A percentile compares a stretch with the other conserved stretches of the same genome.
These are phyloP conservation scores for Drosophila rufa DNA, from an alignment of 1,140 invertebrate genomes.

Conservation along the genomic window DNA sequence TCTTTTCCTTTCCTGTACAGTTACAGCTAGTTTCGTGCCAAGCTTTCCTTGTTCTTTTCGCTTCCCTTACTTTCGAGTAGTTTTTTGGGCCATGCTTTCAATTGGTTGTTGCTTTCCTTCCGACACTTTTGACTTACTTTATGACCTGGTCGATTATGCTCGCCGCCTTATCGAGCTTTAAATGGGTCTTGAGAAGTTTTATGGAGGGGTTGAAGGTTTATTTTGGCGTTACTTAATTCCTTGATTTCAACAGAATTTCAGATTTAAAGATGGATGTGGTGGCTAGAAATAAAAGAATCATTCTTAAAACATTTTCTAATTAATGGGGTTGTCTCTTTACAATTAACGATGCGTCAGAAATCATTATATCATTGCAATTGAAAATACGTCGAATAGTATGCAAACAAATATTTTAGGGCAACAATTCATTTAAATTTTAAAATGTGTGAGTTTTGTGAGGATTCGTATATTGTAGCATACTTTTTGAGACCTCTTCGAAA, in stretches of 20 bases:
- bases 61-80: constrained; percentile 44
- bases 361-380: neutral
- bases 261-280: neutral
- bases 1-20: constrained; percentile 59
- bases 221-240: neutral
- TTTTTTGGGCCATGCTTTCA: constrained; percentile 74
- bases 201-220: constrained; percentile 5
- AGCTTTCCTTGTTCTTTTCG: constrained; percentile 4
- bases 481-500: too few relatives aligned
- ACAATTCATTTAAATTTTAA: accelerated
- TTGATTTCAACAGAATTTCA: neutral
- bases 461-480: too few relatives aligned
- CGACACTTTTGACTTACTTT: constrained; percentile 73
- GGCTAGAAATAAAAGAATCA: neutral
- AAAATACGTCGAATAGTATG: too few relatives aligned
- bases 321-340: too few relatives aligned
- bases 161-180: constrained; percentile 49
- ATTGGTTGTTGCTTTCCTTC: constrained; percentile 68
- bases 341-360: neutral
- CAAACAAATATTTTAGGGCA: too few relatives aligned
- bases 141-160: constrained; percentile 61
- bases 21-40: constrained; percentile 38
- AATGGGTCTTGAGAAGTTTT: constrained; percentile 23
- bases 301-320: neutral
- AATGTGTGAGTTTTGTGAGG: too few relatives aligned